These are phyloP conservation scores for Mastacembelus armatus DNA, from an alignment of 2,797 vertebrate species.

Conservation along the genomic window DNA sequence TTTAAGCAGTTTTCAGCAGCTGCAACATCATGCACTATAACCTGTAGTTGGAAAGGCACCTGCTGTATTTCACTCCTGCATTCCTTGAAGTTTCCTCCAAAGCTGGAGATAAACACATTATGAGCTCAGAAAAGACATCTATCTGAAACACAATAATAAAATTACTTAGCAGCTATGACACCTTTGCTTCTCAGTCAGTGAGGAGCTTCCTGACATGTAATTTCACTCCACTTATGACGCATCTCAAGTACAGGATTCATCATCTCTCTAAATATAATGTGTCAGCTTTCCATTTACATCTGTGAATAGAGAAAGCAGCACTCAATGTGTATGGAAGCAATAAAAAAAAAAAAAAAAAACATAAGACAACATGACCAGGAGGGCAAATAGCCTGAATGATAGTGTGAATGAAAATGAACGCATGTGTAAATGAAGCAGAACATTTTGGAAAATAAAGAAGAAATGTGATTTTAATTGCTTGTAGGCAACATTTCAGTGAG, in stretches of 20 bases:
- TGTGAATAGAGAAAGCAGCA: conserved; percentile 10
- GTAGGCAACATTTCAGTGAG: conserved; percentile 67
- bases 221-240: conserved; percentile 5
- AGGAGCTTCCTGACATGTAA: conserved; percentile 8
- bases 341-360: not conserved
- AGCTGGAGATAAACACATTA: conserved; percentile 24
- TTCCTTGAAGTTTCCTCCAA: conserved; percentile 27
- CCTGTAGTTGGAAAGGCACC: conserved; percentile 78
- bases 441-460: conserved; percentile 67
- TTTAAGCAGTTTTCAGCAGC: conserved; percentile 25
- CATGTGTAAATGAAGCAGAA: conserved; percentile 23
- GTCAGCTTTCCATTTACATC: conserved; percentile 5
- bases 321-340: not conserved
- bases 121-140: conserved; percentile 5
- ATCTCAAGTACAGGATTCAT: conserved; percentile 11
- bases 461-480: conserved; percentile 79
- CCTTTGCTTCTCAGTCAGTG: not conserved
- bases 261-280: conserved; percentile 4
- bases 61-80: conserved; percentile 56
- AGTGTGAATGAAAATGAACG: conserved; percentile 18
- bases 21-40: conserved; percentile 62
- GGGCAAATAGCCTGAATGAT: not conserved
- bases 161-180: conserved; percentile 1
- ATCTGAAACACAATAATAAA: not conserved
- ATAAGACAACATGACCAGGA: not conserved